Conservation (phyloP, 2,888 invertebrate species). For the Drosophila stalkeri region DNA sequence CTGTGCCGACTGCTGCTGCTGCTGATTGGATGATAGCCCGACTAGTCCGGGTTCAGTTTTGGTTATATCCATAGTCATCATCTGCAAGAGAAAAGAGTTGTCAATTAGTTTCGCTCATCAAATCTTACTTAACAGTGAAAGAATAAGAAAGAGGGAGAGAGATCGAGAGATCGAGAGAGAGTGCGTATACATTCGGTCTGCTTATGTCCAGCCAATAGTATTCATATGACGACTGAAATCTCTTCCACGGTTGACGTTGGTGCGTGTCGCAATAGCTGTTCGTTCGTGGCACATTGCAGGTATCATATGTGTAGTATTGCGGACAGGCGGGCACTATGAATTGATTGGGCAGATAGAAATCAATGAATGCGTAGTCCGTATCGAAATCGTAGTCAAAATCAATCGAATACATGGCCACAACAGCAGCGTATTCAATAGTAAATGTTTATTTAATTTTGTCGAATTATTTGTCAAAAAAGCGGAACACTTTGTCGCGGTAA, state of each 20-base stretch:
- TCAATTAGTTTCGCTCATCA: not conserved
- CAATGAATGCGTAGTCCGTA: slow-evolving; percentile 14
- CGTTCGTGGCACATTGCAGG: not conserved
- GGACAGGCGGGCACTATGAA: slow-evolving; percentile 47
- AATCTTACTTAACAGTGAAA: not conserved
- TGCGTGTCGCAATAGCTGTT: not conserved
- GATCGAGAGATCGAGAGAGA: not conserved
- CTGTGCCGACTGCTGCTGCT: slow-evolving; percentile 50
- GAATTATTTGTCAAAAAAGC: not conserved
- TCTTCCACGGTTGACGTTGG: not conserved
- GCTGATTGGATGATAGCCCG: slow-evolving; percentile 83
- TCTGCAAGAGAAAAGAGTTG: slow-evolving; percentile 77
- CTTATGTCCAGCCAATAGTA: slow-evolving; percentile 35
- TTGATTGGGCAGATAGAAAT: slow-evolving; percentile 18
- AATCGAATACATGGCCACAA: slow-evolving; percentile 16
- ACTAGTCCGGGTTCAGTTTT: slow-evolving; percentile 88
- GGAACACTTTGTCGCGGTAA: not conserved
- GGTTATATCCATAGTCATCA: slow-evolving; percentile 95
- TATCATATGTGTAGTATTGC: not conserved
- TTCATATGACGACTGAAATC: slow-evolving; percentile 6
- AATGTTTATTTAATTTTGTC: not conserved
- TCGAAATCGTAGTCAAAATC: slow-evolving; percentile 29
- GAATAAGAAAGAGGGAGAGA: too few species aligned
- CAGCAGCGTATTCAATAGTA: not conserved
- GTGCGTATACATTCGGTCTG: slow-evolving; percentile 24